These are phyloP conservation scores for Cacoxenus indagator DNA, from an alignment of 2,888 invertebrate species.

Conservation along the genomic window DNA sequence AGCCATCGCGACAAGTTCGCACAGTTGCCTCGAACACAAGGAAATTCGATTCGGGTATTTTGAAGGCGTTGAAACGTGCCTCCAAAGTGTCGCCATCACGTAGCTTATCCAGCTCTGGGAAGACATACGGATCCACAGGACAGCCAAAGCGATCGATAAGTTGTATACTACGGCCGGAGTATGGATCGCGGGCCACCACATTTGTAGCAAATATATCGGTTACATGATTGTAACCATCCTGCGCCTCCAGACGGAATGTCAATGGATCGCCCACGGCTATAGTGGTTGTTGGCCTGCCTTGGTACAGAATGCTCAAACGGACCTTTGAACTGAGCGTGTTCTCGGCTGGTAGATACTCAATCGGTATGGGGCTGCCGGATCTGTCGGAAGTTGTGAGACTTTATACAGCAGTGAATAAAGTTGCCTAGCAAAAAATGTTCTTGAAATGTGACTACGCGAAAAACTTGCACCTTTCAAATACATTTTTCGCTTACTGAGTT, in stretches of 20 bases:
- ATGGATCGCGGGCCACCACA: slow-evolving; percentile 92
- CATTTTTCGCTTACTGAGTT: slow-evolving; percentile 4
- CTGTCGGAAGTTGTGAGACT: slow-evolving; percentile 76
- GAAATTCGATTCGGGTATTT: slow-evolving; percentile 94
- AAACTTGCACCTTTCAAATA: not conserved
- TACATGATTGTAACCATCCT: slow-evolving; percentile 89
- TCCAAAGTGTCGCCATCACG: slow-evolving; percentile 89
- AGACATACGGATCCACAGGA: slow-evolving; percentile 91
- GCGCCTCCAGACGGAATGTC: slow-evolving; percentile 89
- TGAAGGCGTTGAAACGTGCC: slow-evolving; percentile 93
- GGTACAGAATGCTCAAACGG: slow-evolving; percentile 85
- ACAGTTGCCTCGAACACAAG: slow-evolving; percentile 94
- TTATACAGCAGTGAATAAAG: slow-evolving; percentile 65
- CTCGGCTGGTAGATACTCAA: slow-evolving; percentile 92
- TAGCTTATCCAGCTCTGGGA: slow-evolving; percentile 89
- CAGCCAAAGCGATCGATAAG: slow-evolving; percentile 91
- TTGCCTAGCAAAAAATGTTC: too few relatives aligned
- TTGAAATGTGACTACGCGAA: not conserved
- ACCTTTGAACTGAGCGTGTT: slow-evolving; percentile 92
- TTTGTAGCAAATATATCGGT: slow-evolving; percentile 94
- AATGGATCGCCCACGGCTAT: slow-evolving; percentile 94
- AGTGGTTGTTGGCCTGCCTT: slow-evolving; percentile 91
- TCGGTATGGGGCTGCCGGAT: slow-evolving; percentile 92
- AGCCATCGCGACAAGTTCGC: slow-evolving; percentile 88
- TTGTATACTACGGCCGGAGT: slow-evolving; percentile 90